Evolutionary conservation across 2,797 vertebrate genomes (phyloP), one percentile per base, ranked within the genome.

Genomic region (Merluccius polli): DNA sequence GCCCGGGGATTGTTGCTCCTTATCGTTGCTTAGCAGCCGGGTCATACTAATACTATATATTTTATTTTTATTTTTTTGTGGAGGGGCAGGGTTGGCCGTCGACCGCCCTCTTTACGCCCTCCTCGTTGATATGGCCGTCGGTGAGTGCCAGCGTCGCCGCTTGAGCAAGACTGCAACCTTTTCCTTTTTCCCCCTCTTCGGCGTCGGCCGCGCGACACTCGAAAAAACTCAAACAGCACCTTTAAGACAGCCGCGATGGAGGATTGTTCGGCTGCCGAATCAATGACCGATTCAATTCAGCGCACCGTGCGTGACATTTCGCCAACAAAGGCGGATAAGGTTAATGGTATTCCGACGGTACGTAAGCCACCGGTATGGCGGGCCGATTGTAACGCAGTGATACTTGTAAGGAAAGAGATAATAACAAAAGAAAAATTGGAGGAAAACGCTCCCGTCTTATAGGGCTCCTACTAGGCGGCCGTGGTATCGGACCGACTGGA

Each of bases 221-320:
- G 11, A n/a, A 27, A 52, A 52, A 24, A 29, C 10, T 65, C 1
- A 65, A 29, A n/a, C 21, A 3, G 24, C 44, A 21, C 44, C 44
- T 27, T 27, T 29, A n/a, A 15, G 72, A 76, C 74, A 83, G 38
- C 81, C 75, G 81, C 80, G 81, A 84, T 75, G 82, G 79, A 73
- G 85, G 89, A 87, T 81, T 75, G 79, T 83, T 83, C 78, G 79
- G 85, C 87, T 79, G 78, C 86, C 87, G 83, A 92, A 92, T 91
- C 90, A 91, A 91, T 92, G 89, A 86, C 89, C 89, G 89, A 90
- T 92, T 92, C 89, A 88, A 89, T 92, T 92, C 89, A 85, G 90
- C 85, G 89, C 90, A 82, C 87, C 88, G 82, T 76, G 82, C 88
- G n/a, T 92, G 90, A 92, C 90, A 92, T 92, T 92, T 92, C 89